Evolutionary conservation across 2,797 vertebrate genomes (phyloP), one percentile per base, ranked within the genome.

Genomic region (Pangasius macronema): DNA sequence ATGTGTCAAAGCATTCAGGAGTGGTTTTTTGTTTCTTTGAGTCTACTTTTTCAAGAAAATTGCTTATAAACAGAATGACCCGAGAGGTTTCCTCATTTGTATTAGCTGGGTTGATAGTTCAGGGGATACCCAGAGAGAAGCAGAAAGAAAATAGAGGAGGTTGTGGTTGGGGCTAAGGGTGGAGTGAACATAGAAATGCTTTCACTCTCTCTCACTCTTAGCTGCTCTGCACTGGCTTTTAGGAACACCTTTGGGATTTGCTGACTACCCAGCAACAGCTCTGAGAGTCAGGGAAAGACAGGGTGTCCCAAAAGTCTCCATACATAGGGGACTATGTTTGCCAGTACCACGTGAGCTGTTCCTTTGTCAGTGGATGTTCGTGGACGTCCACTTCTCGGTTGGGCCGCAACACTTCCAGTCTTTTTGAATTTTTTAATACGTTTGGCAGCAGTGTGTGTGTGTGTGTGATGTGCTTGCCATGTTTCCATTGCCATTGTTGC

Each of bases 151-250:
- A 55, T 18, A 55, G n/a, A 63, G 3, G 42, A 27, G 42, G 22
- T 51, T 63, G 57, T 18, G 81, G 36, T 79, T 65, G n/a, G 82
- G 88, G 90, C 88, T 86, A 84, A 90, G 90, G 88, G 88, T 24
- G 89, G 92, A 92, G 91, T 91, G 94, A 95, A 95, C 95, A 96
- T 92, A 94, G 93, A 96, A 95, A 96, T 93, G 94, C 95, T 96
- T 95, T 96, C 94, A 95, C 92, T 92, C 88, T 55, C 36, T 82
- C 73, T 75, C 83, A 70, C 83, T 82, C 88, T 82, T 72, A 86
- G 77, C 61, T 75, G 67, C 67, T 82, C 65, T 81, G 55, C 59
- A 70, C 61, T 65, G 70, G 88, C 86, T 90, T 88, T 89, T 87
- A 90, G 70, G 49, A 89, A 83, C 63, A 77, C 91, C 83, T 88